Percentiles rank a stretch among this genome's conserved stretches.
Conservation (phyloP, 2,113 vertebrate species). For the Blennius ocellaris region DNA sequence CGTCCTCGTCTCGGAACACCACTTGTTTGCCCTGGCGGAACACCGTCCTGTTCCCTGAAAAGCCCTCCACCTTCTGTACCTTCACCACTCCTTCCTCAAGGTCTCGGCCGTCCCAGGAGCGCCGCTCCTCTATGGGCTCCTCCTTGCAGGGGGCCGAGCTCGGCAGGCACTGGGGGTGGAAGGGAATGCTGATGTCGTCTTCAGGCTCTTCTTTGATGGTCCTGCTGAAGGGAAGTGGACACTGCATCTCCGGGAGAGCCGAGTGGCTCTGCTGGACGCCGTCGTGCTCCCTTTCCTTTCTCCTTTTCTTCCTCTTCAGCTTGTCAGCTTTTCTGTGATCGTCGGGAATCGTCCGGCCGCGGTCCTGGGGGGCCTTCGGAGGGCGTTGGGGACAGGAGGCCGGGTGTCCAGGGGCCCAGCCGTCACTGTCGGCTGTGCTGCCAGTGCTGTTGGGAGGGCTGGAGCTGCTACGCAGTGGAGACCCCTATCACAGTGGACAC, state of each 20-base stretch:
- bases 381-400: constrained; percentile 79
- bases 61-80: constrained; percentile 78
- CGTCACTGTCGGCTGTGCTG: constrained; percentile 94
- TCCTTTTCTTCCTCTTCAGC: constrained; percentile 91
- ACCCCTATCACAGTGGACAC: constrained; percentile 82
- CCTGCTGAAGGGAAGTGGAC: constrained; percentile 68
- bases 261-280: constrained; percentile 43
- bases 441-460: constrained; percentile 97
- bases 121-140: constrained; percentile 69
- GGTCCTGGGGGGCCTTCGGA: constrained; percentile 78
- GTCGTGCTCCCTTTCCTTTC: constrained; percentile 85
- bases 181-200: constrained; percentile 83
- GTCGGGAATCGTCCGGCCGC: constrained; percentile 78
- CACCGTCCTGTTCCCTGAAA: constrained; percentile 89
- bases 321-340: constrained; percentile 89
- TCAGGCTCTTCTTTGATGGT: constrained; percentile 88
- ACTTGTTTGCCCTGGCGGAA: constrained; percentile 98
- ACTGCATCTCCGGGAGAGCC: constrained; percentile 28
- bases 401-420: constrained; percentile 86
- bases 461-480: constrained; percentile 89
- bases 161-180: constrained; percentile 56
- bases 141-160: constrained; percentile 68
- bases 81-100: constrained; percentile 75
- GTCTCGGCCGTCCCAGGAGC: constrained; percentile 64
- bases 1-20: constrained; percentile 95